A percentile compares a stretch with the other conserved stretches of the same genome.
phyloP scores from a whole-genome alignment of 2,888 invertebrate genomes.

The Drosophila merina region DNA sequence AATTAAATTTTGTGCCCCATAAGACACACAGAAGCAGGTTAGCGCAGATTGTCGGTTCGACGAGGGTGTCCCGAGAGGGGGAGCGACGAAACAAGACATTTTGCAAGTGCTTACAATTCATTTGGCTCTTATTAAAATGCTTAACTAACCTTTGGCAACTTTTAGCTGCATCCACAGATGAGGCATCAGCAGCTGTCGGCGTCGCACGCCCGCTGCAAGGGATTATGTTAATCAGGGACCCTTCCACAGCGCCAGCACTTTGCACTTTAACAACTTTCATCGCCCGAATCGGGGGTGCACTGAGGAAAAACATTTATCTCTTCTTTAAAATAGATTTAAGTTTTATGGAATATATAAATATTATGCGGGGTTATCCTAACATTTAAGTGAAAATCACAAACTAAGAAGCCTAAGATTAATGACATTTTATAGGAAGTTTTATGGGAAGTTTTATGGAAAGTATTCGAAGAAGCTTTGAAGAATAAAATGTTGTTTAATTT shows the following conservation, averaged over 20 bases:
- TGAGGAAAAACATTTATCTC: neutral
- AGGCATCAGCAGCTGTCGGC: slow-evolving; percentile 60
- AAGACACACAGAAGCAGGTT: slow-evolving; percentile 49
- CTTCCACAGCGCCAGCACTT: slow-evolving; percentile 57
- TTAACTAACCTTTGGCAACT: slow-evolving; percentile 75
- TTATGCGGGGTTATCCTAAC: too few relatives aligned
- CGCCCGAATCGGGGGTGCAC: slow-evolving; percentile 16
- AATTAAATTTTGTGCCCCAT: slow-evolving; percentile 55
- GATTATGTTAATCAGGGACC: slow-evolving; percentile 73
- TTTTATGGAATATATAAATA: too few relatives aligned
- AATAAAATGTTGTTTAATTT: too few relatives aligned
- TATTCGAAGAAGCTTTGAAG: too few relatives aligned
- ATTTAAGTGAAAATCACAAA: too few relatives aligned
- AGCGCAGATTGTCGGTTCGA: slow-evolving; percentile 5
- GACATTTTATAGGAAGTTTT: too few relatives aligned
- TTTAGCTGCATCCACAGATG: slow-evolving; percentile 55
- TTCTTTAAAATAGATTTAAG: too few relatives aligned
- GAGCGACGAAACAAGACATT: slow-evolving; percentile 34
- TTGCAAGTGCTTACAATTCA: slow-evolving; percentile 78
- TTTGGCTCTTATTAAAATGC: slow-evolving; percentile 71
- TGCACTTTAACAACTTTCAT: slow-evolving; percentile 73
- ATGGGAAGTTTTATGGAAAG: too few relatives aligned
- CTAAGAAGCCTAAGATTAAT: too few relatives aligned
- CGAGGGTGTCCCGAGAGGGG: neutral
- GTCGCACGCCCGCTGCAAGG: slow-evolving; percentile 57